Conservation (phyloP, 30 jellyfish, hydroid and myxozoan genomes). For the Sanderia malayensis region DNA sequence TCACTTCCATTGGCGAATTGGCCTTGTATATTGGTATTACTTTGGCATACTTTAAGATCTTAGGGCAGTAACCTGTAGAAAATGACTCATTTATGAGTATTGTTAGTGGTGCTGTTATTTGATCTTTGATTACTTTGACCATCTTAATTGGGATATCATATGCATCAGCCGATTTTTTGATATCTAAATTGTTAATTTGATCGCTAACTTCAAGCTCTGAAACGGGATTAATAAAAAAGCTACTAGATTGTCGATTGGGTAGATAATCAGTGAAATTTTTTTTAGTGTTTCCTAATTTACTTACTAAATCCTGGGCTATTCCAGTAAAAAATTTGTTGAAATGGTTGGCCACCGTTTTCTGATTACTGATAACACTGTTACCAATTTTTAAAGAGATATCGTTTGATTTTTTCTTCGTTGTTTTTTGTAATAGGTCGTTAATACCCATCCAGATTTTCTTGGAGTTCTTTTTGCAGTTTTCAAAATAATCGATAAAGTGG, state of each 20-base stretch:
- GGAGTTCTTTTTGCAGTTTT: neutral
- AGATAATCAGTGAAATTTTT: slow-evolving; percentile 9
- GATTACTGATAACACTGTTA: slow-evolving; percentile 7
- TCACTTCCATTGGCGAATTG: slow-evolving; percentile 24
- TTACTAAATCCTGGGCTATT: slow-evolving; percentile 17
- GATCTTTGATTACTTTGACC: neutral
- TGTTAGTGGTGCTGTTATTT: slow-evolving; percentile 7
- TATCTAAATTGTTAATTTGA: neutral
- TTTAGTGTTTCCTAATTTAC: slow-evolving; percentile 11
- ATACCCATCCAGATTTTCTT: neutral
- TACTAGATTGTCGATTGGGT: neutral
- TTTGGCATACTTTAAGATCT: slow-evolving; percentile 19
- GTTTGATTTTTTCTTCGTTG: neutral
- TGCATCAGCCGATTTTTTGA: neutral
- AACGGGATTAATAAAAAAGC: slow-evolving; percentile 2
- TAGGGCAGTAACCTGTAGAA: slow-evolving; percentile 23
- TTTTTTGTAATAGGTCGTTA: neutral
- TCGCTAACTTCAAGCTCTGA: slow-evolving; percentile 5
- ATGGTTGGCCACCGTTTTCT: slow-evolving; percentile 35
- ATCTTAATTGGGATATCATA: slow-evolving; percentile 29
- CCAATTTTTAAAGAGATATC: neutral
- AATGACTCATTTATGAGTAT: slow-evolving; percentile 36
- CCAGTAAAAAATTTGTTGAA: slow-evolving; percentile 27
- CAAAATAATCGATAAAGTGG: neutral
- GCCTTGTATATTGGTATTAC: slow-evolving; percentile 45